Conservation (phyloP, 2,888 invertebrate genomes). For the Trisateles emortualis region DNA sequence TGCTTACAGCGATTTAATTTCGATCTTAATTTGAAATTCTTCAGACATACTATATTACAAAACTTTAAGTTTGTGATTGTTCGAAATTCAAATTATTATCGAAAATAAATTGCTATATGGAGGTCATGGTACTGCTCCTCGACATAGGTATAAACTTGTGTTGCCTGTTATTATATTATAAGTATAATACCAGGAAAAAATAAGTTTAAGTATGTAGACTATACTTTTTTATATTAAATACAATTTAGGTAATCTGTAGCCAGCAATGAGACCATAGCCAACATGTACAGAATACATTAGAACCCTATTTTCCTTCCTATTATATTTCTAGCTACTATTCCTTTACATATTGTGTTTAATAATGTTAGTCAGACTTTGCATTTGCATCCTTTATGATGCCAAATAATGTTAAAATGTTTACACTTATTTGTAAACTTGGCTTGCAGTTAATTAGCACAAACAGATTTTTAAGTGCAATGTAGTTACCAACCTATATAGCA, state of each 20-base stretch:
- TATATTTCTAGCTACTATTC: slow-evolving; percentile 4
- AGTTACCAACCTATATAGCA: slow-evolving; percentile 14
- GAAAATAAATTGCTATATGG: too few species aligned
- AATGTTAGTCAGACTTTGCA: slow-evolving; percentile 25
- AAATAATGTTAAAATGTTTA: slow-evolving; percentile 20
- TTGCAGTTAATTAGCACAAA: slow-evolving; percentile 23
- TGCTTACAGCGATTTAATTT: too few species aligned
- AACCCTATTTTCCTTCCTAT: slow-evolving; percentile 6
- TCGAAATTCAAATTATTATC: too few species aligned
- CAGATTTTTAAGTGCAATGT: slow-evolving; percentile 18
- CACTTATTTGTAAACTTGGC: slow-evolving; percentile 22
- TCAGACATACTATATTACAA: too few species aligned
- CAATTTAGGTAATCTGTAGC: not conserved
- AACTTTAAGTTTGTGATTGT: too few species aligned
- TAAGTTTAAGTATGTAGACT: too few species aligned
- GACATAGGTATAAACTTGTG: too few species aligned
- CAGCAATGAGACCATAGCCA: not conserved
- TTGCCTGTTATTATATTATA: too few species aligned
- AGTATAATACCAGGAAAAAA: too few species aligned
- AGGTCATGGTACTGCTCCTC: too few species aligned
- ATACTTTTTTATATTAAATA: not conserved
- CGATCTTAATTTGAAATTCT: too few species aligned
- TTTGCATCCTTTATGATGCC: slow-evolving; percentile 17
- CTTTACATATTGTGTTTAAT: slow-evolving; percentile 20
- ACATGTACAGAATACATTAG: not conserved